Evolutionary conservation across 2,113 vertebrate species (phyloP), one percentile per base, ranked within the genome.

Genomic region (Mus pahari): DNA sequence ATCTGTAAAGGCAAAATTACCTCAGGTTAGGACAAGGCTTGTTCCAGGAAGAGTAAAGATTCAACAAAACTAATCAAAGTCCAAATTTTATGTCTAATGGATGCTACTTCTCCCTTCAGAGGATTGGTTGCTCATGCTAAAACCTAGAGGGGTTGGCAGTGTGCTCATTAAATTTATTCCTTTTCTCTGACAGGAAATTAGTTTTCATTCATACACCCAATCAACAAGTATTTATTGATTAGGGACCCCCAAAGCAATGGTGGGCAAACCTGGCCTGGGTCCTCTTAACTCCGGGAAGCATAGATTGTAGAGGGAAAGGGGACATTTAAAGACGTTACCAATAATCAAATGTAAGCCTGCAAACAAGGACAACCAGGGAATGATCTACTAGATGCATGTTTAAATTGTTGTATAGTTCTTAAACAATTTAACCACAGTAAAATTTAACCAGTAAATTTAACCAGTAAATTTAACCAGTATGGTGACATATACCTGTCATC

Each of bases 1-100:
- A 87, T 11, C 70, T 94, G 36, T 70, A 94, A 96, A 89, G 70
- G 42, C 11, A 94, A 96, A 96, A 48, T 39, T 14, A 74, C 88
- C 50, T 64, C 53, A 55, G 64, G 75, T 14, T 62, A n/a, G 28
- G 26, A 17, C 1, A 31, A 84, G 26, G 16, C 64, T 90, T 78
- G 16, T 70, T 20, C 3, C 11, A 26, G 5, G 14, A 33, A 42
- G 42, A 42, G 31, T 42, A 42, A 53, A 16, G 39, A 81, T 48
- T 77, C 55, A 3, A 7, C n/a, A 71, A 71, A 9, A 0, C 16
- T 60, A 10, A 58, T 4, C 20, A 24, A 75, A 39, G 20, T 36
- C 24, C 16, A 48, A 36, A 77, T 45, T 50, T 13, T 5, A 0
- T 5, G 0, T 10, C 50, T n/a, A n/a, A 9, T 28, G 5, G 26